Evolutionary conservation across 2,797 vertebrate genomes (phyloP).

Genomic region (Mallotus villosus): DNA sequence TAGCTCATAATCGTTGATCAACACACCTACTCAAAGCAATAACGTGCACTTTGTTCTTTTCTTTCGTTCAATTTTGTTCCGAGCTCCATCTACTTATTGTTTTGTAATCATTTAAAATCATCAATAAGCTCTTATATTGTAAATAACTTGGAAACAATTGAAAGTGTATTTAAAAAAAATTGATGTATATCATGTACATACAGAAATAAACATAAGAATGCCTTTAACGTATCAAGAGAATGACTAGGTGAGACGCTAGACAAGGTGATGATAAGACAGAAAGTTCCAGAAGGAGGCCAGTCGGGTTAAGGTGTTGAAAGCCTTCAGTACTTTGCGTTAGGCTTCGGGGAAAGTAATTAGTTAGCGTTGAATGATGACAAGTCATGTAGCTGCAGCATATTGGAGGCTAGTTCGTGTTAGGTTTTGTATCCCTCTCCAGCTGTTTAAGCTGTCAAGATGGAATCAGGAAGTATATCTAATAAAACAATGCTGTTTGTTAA

Average conservation of each 20-base stretch:
- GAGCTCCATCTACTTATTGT: slow-evolving; percentile 51
- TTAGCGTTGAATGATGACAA: slow-evolving; percentile 30
- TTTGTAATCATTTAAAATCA: slow-evolving; percentile 65
- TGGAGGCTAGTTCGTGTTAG: slow-evolving; percentile 10
- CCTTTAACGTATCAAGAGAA: slow-evolving; percentile 49
- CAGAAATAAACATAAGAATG: slow-evolving; percentile 59
- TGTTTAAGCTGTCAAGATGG: slow-evolving; percentile 62
- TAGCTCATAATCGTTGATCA: slow-evolving; percentile 33
- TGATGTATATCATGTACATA: slow-evolving; percentile 80
- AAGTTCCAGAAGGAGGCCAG: neutral
- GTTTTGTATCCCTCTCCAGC: slow-evolving; percentile 38
- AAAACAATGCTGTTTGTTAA: slow-evolving; percentile 64
- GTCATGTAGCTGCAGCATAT: slow-evolving; percentile 10
- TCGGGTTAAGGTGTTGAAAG: too few species aligned
- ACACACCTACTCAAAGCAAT: slow-evolving; percentile 40
- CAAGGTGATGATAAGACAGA: slow-evolving; percentile 35
- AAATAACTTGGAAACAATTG: slow-evolving; percentile 74
- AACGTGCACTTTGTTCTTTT: slow-evolving; percentile 45
- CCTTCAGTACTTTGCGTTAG: slow-evolving; percentile 17
- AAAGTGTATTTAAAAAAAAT: slow-evolving; percentile 78
- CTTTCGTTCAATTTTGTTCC: slow-evolving; percentile 39
- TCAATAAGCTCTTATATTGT: slow-evolving; percentile 80
- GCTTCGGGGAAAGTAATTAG: slow-evolving; percentile 16
- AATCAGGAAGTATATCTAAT: slow-evolving; percentile 54
- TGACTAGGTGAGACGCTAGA: slow-evolving; percentile 56